Percentiles rank a stretch among this genome's conserved stretches.
Evolutionary conservation across 2,797 vertebrate species (phyloP).

Genomic region (Cheirogaleus major): DNA sequence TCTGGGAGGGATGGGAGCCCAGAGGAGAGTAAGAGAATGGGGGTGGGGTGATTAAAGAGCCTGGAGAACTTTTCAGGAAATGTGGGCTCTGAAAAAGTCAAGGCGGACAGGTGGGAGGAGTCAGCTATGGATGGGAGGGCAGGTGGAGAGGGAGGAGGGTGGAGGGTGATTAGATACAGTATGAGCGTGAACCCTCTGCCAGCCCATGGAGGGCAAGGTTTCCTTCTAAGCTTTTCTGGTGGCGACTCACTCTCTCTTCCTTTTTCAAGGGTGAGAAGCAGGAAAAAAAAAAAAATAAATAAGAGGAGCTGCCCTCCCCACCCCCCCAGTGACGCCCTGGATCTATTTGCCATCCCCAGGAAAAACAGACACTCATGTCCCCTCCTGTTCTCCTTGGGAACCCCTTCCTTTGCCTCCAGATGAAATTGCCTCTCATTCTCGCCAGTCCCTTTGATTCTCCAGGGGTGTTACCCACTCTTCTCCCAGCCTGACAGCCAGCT

Average conservation of each 20-base stretch:
- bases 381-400: neutral
- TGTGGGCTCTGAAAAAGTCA: neutral
- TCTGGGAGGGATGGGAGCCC: neutral
- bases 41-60: neutral
- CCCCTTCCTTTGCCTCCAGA: neutral
- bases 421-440: neutral
- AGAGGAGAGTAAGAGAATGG: neutral
- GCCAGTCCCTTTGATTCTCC: slow-evolving; percentile 16
- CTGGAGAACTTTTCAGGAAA: neutral
- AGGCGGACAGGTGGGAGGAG: neutral
- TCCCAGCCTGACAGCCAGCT: slow-evolving; percentile 55
- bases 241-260: neutral
- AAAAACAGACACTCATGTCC: slow-evolving; percentile 41
- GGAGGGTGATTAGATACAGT: neutral
- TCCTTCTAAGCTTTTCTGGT: neutral
- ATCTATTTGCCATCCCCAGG: neutral
- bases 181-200: neutral
- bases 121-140: neutral
- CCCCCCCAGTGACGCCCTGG: neutral
- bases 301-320: neutral
- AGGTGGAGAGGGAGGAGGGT: neutral
- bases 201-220: neutral
- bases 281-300: neutral
- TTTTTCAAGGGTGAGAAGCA: slow-evolving; percentile 57
- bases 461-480: neutral